Evolutionary conservation across 2,797 vertebrate genomes (phyloP).

Genomic region (Esox lucius): DNA sequence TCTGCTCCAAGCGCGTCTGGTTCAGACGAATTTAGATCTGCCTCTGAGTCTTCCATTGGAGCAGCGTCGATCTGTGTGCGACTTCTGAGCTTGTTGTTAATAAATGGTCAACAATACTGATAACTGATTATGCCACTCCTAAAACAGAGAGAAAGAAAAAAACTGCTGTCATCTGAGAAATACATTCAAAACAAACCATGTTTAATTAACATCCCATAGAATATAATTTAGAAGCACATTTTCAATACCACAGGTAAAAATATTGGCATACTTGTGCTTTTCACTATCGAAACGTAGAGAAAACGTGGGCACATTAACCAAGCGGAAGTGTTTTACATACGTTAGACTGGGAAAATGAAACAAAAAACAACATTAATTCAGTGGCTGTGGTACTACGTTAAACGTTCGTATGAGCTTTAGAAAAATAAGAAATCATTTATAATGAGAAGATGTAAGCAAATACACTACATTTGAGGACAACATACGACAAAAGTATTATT

Average conservation of each 20-base stretch:
- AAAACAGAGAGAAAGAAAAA: background rate
- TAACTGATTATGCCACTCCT: background rate
- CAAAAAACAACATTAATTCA: slow-evolving; percentile 1
- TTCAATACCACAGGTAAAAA: background rate
- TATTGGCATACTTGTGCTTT: background rate
- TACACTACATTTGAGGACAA: background rate
- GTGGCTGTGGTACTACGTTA: background rate
- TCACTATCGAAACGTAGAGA: background rate
- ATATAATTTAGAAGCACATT: background rate
- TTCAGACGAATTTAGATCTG: slow-evolving; percentile 71
- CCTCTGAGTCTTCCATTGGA: slow-evolving; percentile 72
- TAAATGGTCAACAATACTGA: background rate
- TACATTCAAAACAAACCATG: background rate
- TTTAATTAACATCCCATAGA: background rate
- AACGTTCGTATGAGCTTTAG: background rate
- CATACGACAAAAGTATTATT: background rate
- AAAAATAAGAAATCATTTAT: background rate
- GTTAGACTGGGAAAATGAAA: slow-evolving; percentile 1
- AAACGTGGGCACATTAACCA: background rate
- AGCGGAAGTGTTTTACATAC: background rate
- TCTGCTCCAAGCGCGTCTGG: slow-evolving; percentile 73
- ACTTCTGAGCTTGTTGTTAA: slow-evolving; percentile 14
- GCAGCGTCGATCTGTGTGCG: background rate
- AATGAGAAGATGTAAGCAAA: background rate
- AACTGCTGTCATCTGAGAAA: background rate